These are phyloP conservation scores for Bombylius major DNA, from an alignment of 2,888 invertebrate species.

Conservation along the genomic window DNA sequence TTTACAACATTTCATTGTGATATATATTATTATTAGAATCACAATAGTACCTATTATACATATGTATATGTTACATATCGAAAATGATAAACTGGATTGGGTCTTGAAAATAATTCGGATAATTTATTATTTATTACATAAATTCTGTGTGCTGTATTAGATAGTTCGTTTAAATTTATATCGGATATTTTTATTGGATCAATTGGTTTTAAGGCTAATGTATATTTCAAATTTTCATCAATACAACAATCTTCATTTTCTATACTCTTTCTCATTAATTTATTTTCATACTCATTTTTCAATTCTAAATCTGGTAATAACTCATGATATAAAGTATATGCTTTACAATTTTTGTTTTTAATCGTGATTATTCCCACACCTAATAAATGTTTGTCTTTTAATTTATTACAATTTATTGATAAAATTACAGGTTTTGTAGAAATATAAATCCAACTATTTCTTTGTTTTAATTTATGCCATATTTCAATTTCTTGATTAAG, in stretches of 20 bases:
- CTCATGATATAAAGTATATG: not conserved
- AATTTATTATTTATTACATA: conserved; percentile 1
- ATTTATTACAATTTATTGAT: not conserved
- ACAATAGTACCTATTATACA: too few relatives aligned
- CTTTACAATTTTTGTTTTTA: not conserved
- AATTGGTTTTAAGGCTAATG: not conserved
- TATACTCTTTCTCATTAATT: not conserved
- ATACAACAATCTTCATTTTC: conserved; percentile 2
- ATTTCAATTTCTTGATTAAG: not conserved
- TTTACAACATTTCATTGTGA: too few relatives aligned
- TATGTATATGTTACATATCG: too few relatives aligned
- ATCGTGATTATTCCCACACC: conserved; percentile 1
- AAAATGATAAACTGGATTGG: too few relatives aligned
- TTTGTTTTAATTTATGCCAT: conserved; percentile 1
- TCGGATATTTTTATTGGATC: not conserved
- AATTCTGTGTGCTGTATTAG: not conserved
- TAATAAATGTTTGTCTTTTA: not conserved
- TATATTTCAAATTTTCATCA: conserved; percentile 4
- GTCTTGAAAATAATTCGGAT: not conserved
- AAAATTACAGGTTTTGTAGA: not conserved
- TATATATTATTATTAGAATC: too few relatives aligned
- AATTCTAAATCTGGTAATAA: conserved; percentile 2
- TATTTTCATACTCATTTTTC: not conserved
- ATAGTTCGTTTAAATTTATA: not conserved
- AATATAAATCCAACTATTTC: conserved; percentile 1